Conservation (phyloP, 92 coral and sea anemone species). For the Epizoanthus scotinus region DNA sequence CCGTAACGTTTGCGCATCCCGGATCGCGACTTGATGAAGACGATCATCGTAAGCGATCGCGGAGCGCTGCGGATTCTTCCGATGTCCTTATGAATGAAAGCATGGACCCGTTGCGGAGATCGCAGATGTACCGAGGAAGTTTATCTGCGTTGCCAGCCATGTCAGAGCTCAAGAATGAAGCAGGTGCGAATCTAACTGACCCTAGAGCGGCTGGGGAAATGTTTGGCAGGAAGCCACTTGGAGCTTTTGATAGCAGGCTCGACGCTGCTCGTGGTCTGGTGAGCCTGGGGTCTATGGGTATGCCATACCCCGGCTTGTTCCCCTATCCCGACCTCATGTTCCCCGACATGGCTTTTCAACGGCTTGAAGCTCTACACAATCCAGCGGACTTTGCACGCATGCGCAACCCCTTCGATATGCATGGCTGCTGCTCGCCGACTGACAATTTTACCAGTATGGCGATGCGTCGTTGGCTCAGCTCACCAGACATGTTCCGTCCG, state of each 20-base stretch:
- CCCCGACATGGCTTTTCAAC: constrained; percentile 86
- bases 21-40: constrained; percentile 57
- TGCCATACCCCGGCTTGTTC: constrained; percentile 71
- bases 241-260: constrained; percentile 75
- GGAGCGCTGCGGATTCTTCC: constrained; percentile 83
- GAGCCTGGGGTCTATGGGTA: constrained; percentile 76
- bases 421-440: constrained; percentile 66
- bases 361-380: constrained; percentile 59
- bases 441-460: constrained; percentile 79
- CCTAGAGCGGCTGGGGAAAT: constrained; percentile 45
- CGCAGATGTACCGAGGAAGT: constrained; percentile 64
- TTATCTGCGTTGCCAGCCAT: constrained; percentile 60
- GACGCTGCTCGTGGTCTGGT: constrained; percentile 93
- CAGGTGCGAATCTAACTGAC: constrained; percentile 44
- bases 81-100: constrained; percentile 66
- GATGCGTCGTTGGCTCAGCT: constrained; percentile 84
- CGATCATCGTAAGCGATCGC: constrained; percentile 74
- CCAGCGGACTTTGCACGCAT: constrained; percentile 67
- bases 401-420: constrained; percentile 72
- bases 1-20: constrained; percentile 54
- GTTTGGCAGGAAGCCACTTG: constrained; percentile 57
- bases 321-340: constrained; percentile 85
- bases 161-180: constrained; percentile 68
- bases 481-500: constrained; percentile 80
- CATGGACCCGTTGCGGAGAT: constrained; percentile 48